A percentile compares a stretch with the other conserved stretches of the same genome.
Evolutionary conservation across 2,113 vertebrate species (phyloP).

Genomic region (Calidris pugnax): DNA sequence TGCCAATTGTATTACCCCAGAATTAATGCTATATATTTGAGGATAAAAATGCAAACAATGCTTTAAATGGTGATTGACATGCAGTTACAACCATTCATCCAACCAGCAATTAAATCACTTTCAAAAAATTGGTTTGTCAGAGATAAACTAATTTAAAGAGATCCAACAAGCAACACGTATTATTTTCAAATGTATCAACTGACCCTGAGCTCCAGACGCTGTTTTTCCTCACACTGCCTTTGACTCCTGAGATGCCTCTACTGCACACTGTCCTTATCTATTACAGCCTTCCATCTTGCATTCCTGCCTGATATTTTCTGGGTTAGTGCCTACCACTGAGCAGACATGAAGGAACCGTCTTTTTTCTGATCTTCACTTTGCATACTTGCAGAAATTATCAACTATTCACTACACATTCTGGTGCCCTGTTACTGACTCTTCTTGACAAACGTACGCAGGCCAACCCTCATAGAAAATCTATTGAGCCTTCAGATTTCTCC

Average conservation of each 20-base stretch:
- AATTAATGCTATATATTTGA: neutral
- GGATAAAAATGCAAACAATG: neutral
- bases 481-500: neutral
- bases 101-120: neutral
- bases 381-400: neutral
- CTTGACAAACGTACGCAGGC: fast-evolving
- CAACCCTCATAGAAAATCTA: neutral
- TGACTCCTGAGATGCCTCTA: neutral
- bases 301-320: neutral
- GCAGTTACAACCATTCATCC: neutral
- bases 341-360: fast-evolving
- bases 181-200: neutral
- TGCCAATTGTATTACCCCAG: neutral
- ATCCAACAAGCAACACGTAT: fast-evolving
- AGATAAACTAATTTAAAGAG: neutral
- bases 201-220: neutral
- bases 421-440: neutral
- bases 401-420: fast-evolving
- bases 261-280: neutral
- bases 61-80: neutral
- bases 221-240: neutral
- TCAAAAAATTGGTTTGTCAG: neutral
- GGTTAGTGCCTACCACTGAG: neutral
- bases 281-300: neutral
- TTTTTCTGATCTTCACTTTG: neutral